Evolutionary conservation across 2,113 vertebrate genomes (phyloP).

Genomic region (Siniperca knerii): DNA sequence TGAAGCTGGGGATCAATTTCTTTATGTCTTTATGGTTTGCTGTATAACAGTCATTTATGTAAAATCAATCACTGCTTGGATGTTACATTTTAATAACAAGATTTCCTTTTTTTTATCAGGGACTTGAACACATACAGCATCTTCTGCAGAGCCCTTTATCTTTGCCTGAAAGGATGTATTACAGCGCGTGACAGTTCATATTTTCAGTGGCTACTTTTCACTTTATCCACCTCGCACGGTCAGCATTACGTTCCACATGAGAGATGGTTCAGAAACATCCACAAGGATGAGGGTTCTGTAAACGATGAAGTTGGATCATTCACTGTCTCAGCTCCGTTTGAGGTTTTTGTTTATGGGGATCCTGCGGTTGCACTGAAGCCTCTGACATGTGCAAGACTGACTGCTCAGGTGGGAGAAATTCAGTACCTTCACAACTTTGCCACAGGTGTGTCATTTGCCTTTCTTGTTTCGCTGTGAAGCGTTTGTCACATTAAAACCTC

Average conservation of each 20-base stretch:
- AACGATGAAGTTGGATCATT: constrained; percentile 55
- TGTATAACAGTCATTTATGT: constrained; percentile 48
- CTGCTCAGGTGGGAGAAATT: constrained; percentile 71
- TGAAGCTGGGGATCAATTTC: constrained; percentile 56
- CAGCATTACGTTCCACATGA: constrained; percentile 66
- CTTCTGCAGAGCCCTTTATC: constrained; percentile 50
- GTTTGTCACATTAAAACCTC: constrained; percentile 76
- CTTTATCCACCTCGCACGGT: constrained; percentile 66
- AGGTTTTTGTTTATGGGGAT: constrained; percentile 58
- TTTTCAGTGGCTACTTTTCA: constrained; percentile 67
- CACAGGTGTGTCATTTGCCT: constrained; percentile 76
- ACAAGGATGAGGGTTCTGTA: constrained; percentile 63
- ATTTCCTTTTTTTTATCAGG: constrained; percentile 36
- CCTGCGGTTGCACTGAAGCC: constrained; percentile 29
- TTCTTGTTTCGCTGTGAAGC: constrained; percentile 53
- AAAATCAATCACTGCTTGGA: constrained; percentile 54
- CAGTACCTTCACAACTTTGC: constrained; percentile 58
- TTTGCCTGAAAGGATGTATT: constrained; percentile 49
- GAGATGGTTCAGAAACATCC: constrained; percentile 57
- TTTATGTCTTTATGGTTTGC: constrained; percentile 57
- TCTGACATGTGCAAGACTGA: constrained; percentile 63
- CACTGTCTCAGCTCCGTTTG: constrained; percentile 49
- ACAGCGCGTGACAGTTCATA: constrained; percentile 48
- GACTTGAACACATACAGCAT: constrained; percentile 22
- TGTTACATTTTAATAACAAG: constrained; percentile 60